Base-by-base conservation (phyloP, 2,113 vertebrate species). In the Manacus vitellinus region DNA sequence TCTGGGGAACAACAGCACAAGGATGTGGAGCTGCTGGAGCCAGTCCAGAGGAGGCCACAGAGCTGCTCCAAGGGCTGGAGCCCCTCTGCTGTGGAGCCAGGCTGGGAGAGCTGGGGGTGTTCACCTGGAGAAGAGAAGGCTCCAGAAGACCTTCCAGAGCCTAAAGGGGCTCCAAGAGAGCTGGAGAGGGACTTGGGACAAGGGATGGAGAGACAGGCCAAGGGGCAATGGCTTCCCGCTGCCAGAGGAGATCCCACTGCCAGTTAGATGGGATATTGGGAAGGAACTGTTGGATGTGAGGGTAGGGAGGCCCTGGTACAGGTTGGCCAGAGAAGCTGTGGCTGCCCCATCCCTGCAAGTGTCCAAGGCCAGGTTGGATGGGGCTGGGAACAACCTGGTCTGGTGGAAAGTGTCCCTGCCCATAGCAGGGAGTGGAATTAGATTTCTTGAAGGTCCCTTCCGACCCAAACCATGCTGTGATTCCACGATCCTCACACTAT, bases 21-120 rank as follows among this genome's bases (percentile, higher is more conserved):
- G 22, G 6, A 52, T 1, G 0, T 66, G 52, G 59, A 88, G 0
- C 4, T 80, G 27, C 59, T 56, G 21, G 13, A 79, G 9, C 0
- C 1, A 72, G 1, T 2, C 58, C 75, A 73, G 49, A 65, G 11
- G 49, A 12, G 30, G 31, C 12, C 43, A 4, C 0, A 0, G 35
- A 66, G 51, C 1, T 12, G 27, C 9, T 51, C 12, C 1, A 0
- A 25, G 17, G 22, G 21, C 9, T 43, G 51, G 24, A 72, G 58
- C 10, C n/a, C 47, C 47, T 49, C 49, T 79, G 41, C 30, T 71
- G 30, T 72, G 65, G 17, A 78, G 47, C 18, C 46, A 63, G 56
- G 10, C 30, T 88, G 76, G 66, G 14, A 73, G 35, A 58, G 51
- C 18, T 80, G 67, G 18, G 21, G 22, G 21, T 43, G 35, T 2